Evolutionary conservation across 2,888 invertebrate genomes (phyloP).

Genomic region (Pyralis farinalis): DNA sequence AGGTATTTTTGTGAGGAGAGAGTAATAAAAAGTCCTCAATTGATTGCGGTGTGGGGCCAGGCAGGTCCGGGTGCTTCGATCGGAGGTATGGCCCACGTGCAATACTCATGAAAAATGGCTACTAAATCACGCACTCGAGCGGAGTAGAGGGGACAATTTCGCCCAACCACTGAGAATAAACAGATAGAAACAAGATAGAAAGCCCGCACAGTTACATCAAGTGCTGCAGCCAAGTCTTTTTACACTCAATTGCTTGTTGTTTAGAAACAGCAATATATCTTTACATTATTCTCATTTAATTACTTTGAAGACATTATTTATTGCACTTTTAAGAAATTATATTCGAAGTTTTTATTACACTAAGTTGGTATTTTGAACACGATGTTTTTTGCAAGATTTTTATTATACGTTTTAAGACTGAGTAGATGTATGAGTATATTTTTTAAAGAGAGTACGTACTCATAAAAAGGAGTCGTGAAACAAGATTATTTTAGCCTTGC

Average conservation of each 20-base stretch:
- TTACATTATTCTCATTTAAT: slow-evolving; percentile 1
- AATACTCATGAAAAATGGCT: slow-evolving; percentile 56
- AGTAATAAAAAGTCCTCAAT: slow-evolving; percentile 53
- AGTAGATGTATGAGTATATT: too few species aligned
- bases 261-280: neutral
- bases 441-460: too few species aligned
- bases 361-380: too few species aligned
- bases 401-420: too few species aligned
- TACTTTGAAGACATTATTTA: neutral
- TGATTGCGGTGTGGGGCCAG: slow-evolving; percentile 45
- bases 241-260: slow-evolving; percentile 13
- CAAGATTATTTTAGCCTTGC: too few species aligned
- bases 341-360: too few species aligned
- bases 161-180: slow-evolving; percentile 27
- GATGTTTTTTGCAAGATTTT: too few species aligned
- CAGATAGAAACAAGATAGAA: slow-evolving; percentile 24
- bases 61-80: slow-evolving; percentile 26
- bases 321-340: neutral
- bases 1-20: slow-evolving; percentile 32
- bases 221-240: slow-evolving; percentile 20
- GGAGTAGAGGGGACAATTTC: slow-evolving; percentile 33
- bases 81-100: slow-evolving; percentile 37
- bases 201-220: slow-evolving; percentile 30
- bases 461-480: too few species aligned
- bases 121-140: slow-evolving; percentile 52